A percentile compares a stretch with the other conserved stretches of the same genome.
Conservation (phyloP, 1,140 invertebrate genomes). For the Diprion similis region DNA sequence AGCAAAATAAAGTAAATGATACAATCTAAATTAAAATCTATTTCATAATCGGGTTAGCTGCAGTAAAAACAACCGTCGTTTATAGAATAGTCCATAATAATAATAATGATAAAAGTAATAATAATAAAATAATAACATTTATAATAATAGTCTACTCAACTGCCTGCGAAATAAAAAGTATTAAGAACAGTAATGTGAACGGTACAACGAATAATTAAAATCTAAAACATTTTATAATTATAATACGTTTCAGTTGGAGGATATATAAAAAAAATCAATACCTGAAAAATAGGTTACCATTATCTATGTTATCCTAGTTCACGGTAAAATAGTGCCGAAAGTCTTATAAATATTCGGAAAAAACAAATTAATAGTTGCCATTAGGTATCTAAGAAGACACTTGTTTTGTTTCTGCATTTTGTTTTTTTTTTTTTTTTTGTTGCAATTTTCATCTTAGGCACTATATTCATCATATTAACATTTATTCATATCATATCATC, state of each 20-base stretch:
- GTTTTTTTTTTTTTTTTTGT: not conserved
- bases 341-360: not conserved
- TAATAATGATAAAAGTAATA: not conserved
- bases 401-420: not conserved
- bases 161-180: not conserved
- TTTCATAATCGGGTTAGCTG: conserved; percentile 28
- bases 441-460: not conserved
- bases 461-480: not conserved
- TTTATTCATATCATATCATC: not conserved
- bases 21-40: not conserved
- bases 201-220: too few relatives aligned
- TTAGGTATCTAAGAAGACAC: not conserved
- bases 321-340: not conserved
- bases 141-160: not conserved
- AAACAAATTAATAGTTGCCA: not conserved
- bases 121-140: not conserved
- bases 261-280: not conserved
- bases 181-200: not conserved
- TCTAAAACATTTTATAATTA: not conserved
- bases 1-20: conserved; percentile 20
- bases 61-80: conserved; percentile 32
- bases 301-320: not conserved
- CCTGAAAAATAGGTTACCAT: not conserved
- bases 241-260: not conserved
- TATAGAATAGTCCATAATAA: conserved; percentile 10